Percentiles rank a stretch among this genome's conserved stretches.
Conservation (phyloP, 1,140 invertebrate species). For the Caenorhabditis remanei region DNA sequence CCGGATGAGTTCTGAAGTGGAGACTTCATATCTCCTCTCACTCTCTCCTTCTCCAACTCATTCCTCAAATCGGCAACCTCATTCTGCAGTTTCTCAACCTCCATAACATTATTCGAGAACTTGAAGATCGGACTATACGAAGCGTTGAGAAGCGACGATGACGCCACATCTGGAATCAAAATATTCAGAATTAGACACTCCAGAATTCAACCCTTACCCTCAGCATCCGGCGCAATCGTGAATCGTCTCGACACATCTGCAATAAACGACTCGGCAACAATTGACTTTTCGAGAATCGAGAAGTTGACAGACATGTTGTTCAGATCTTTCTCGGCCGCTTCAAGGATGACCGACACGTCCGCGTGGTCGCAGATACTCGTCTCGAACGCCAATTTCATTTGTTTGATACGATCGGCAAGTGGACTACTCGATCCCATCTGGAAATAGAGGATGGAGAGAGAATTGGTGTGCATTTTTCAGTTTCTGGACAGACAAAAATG, state of each 20-base stretch:
- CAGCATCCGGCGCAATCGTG: constrained; percentile 14
- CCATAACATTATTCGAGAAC: neutral
- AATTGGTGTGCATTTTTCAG: too few relatives aligned
- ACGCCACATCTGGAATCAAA: neutral
- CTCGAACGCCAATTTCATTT: constrained; percentile 34
- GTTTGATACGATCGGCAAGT: neutral
- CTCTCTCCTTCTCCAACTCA: neutral
- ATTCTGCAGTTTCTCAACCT: constrained; percentile 10
- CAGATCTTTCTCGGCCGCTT: constrained; percentile 18
- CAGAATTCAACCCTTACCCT: neutral
- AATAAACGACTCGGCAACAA: neutral
- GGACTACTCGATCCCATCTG: constrained; percentile 25
- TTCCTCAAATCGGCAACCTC: neutral
- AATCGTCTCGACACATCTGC: constrained; percentile 4
- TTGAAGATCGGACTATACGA: constrained; percentile 35
- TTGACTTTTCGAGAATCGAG: constrained; percentile 31
- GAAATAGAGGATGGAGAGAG: too few relatives aligned
- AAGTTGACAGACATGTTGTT: constrained; percentile 28
- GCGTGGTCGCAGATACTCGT: neutral
- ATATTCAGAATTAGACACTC: too few relatives aligned
- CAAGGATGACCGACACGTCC: neutral
- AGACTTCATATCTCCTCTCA: neutral
- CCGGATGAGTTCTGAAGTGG: neutral
- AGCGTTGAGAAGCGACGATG: constrained; percentile 17
- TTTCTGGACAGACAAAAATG: too few relatives aligned